Base-by-base conservation (phyloP, 2,797 vertebrate species). In the Smutsia temminckii region DNA sequence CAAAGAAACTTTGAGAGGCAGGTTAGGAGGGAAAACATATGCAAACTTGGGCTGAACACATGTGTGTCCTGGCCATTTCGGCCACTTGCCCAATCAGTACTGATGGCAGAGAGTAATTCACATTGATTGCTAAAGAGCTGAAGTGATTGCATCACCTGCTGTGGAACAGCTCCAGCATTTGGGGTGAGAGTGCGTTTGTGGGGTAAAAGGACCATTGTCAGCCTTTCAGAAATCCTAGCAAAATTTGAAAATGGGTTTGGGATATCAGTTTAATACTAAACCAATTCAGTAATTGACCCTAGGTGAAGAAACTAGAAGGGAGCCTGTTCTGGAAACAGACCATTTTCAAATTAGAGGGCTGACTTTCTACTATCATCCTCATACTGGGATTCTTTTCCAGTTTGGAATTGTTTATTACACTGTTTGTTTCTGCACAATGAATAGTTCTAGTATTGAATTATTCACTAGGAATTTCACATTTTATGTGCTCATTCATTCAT, bases 221-320 rank as follows among this genome's bases (percentile, higher is more conserved):
- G 66, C 25, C 61, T 69, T 94, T 63, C 89, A 78, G 83, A 77
- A 84, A 63, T 53, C n/a, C 64, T 51, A 32, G 68, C 57, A 89
- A 89, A 71, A 89, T 89, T 49, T 80, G 71, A 86, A 96, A 94
- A 91, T 91, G 79, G 53, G 3, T 40, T 84, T 77, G 78, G 34
- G 64, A 61, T 57, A 68, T n/a, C 42, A 18, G 17, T 75, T 68
- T 16, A 51, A 46, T 71, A 55, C 16, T 40, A 93, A 81, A 57
- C 51, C 63, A 93, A 86, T 75, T 93, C 78, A 46, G 18, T 91
- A 83, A 86, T 18, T 91, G 57, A 74, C 55, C 63, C 57, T 74
- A 29, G 49, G 68, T 53, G 63, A 93, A 92, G 81, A 95, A 75
- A 55, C 46, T 32, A 95, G 72, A 94, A 86, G 14, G 63, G 53